phyloP scores from a whole-genome alignment of 1,140 invertebrate species.

The Hyles vespertilio region DNA sequence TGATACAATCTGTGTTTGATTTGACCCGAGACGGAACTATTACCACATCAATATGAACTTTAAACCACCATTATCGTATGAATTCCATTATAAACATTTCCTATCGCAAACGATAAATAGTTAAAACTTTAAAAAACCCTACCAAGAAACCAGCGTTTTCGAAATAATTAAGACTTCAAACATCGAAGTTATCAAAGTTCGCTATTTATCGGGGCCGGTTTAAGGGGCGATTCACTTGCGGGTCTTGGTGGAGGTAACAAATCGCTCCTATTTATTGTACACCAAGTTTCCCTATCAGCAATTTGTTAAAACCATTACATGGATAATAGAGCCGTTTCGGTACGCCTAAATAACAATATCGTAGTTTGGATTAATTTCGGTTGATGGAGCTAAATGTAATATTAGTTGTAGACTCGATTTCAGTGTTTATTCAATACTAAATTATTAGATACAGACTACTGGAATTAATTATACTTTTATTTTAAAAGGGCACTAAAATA shows the following conservation, averaged over 20 bases:
- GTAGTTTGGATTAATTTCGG: slow-evolving; percentile 9
- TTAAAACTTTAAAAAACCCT: too few species aligned
- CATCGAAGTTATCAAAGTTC: slow-evolving; percentile 10
- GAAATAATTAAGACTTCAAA: background rate
- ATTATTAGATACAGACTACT: too few species aligned
- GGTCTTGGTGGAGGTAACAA: slow-evolving; percentile 28
- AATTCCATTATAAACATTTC: too few species aligned
- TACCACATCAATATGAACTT: too few species aligned
- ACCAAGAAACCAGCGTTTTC: too few species aligned
- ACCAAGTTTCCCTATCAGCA: slow-evolving; percentile 53
- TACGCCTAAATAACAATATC: slow-evolving; percentile 20
- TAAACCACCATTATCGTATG: too few species aligned
- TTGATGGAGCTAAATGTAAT: slow-evolving; percentile 2
- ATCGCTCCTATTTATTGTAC: slow-evolving; percentile 50
- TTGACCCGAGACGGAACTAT: too few species aligned
- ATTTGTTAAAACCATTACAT: slow-evolving; percentile 45
- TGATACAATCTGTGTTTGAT: too few species aligned
- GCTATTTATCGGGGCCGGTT: slow-evolving; percentile 11
- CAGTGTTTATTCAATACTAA: too few species aligned
- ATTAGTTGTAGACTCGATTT: background rate
- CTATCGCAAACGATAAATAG: too few species aligned
- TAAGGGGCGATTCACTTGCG: slow-evolving; percentile 1
- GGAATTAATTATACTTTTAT: too few species aligned
- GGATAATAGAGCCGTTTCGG: slow-evolving; percentile 32
- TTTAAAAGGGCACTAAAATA: too few species aligned